These are phyloP conservation scores for Eleginops maclovinus DNA, from an alignment of 2,113 vertebrate species.

Conservation along the genomic window DNA sequence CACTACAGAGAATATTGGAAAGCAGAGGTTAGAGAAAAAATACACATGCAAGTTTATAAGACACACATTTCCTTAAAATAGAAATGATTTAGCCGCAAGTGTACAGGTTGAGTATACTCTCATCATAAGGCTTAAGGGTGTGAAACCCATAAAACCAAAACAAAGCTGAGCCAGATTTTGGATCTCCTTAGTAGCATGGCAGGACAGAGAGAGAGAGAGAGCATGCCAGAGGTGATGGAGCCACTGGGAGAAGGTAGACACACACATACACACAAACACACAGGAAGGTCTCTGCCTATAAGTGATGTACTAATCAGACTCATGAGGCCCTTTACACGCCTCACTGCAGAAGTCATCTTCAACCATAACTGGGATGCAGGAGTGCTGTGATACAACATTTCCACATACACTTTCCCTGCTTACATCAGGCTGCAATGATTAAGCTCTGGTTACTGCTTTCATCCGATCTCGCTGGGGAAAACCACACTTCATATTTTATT, in stretches of 20 bases:
- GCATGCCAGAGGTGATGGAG: slow-evolving; percentile 14
- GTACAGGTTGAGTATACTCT: neutral
- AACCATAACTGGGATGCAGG: slow-evolving; percentile 38
- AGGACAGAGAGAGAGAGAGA: slow-evolving; percentile 27
- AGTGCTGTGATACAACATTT: slow-evolving; percentile 35
- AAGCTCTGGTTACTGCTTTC: slow-evolving; percentile 29
- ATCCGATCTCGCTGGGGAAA: slow-evolving; percentile 39
- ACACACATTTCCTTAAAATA: slow-evolving; percentile 10
- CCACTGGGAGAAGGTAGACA: slow-evolving; percentile 23
- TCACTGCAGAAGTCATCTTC: slow-evolving; percentile 36
- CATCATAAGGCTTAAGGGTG: neutral
- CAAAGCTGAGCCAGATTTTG: slow-evolving; percentile 33
- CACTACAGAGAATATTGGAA: neutral
- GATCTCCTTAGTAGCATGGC: slow-evolving; percentile 16
- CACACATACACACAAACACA: neutral
- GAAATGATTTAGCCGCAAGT: slow-evolving; percentile 27
- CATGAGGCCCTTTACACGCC: slow-evolving; percentile 62
- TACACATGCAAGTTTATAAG: neutral
- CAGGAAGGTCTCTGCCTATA: neutral
- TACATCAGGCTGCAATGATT: slow-evolving; percentile 30
- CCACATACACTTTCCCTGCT: slow-evolving; percentile 13
- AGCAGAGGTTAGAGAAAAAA: slow-evolving; percentile 36
- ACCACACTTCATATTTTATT: slow-evolving; percentile 42
- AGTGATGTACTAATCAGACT: slow-evolving; percentile 62
- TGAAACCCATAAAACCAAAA: slow-evolving; percentile 29